Base-by-base conservation (phyloP, 2,113 vertebrate species). In the Coptodon rendalli region DNA sequence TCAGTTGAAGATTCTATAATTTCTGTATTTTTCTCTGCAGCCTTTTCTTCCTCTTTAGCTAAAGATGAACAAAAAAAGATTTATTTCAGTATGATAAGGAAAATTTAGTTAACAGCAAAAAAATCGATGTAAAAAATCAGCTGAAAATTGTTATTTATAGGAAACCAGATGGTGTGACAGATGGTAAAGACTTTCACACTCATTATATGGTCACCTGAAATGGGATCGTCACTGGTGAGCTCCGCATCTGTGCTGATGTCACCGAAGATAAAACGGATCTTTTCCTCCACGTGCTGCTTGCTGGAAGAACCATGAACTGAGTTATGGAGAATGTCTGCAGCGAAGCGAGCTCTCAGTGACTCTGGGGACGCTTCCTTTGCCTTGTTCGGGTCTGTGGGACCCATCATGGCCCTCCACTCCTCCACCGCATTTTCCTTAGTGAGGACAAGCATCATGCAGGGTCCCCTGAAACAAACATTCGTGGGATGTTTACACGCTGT, bases 331-430 rank as follows among this genome's bases (percentile, higher is more conserved):
- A 97, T 45, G 88, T 92, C 91, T 8, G 87, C 90, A 87, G 96
- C 97, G 85, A 97, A 97, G 22, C 78, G 95, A 48, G 97, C 97
- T 89, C 97, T 95, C 66, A 98, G 89, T 43, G 96, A 98, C 38
- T 90, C 73, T 9, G 97, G 97, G 14, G 94, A 96, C 2, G 80
- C 87, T 13, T 87, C 82, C 66, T 87, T 96, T 11, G 97, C 97
- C 91, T 95, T 92, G 3, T 88, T 85, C 3, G 97, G 97, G 88
- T 98, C 96, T 45, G 93, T 45, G 19, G 97, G 97, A 9, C 97
- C 97, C 93, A 98, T 97, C 84, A 96, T 84, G 81, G 81, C 81
- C 90, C 97, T 97, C 97, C 97, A 98, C 4, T 97, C 96, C 52
- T 95, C 88, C 88, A 97, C 89, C 6, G 97, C 97, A 81, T 97